Evolutionary conservation across 2,797 vertebrate genomes (phyloP), one percentile per base, ranked within the genome.

Genomic region (Falco columbarius): DNA sequence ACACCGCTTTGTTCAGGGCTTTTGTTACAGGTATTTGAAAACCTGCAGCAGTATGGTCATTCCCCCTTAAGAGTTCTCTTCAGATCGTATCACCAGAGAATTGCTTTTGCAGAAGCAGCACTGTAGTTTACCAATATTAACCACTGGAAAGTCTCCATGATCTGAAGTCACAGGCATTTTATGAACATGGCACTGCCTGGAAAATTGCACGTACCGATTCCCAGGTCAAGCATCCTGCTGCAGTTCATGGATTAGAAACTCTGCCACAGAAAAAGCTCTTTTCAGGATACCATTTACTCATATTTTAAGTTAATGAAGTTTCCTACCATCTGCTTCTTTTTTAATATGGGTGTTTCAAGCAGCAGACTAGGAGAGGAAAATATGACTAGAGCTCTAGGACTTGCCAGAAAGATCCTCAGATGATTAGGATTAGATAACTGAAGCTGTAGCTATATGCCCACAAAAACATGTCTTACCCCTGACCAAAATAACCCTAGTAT

Each of bases 301-400:
- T 32, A 17, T 22, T 83, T 85, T 77, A 74, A 74, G 40, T 54
- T 61, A 52, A 87, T 38, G 10, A 81, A 52, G 14, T 71, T 86
- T 89, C 62, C 66, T n/a, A 61, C 10, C 49, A 86, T 83, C 71
- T 94, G 74, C 59, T 85, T 90, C n/a, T 90, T 95, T 93, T 95
- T 83, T 68, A 94, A 87, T 19, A 55, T 5, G 54, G 17, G 12
- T 75, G 85, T 92, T 89, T 49, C 67, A 79, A 59, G 73, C 65
- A 83, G 62, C 65, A 75, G 40, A 68, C 34, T 46, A 36, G 8
- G 55, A 93, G n/a, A 83, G 32, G 34, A 86, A 86, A 89, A 79
- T 7, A 38, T 51, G 62, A 84, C 12, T 30, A 24, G 38, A 89
- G 56, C 30, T 74, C 52, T 36, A 74, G 12, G 30, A 90, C 44